Percentiles rank a stretch among this genome's conserved stretches.
Conservation (phyloP, 2,113 vertebrate species). For the Rhipidura dahli region DNA sequence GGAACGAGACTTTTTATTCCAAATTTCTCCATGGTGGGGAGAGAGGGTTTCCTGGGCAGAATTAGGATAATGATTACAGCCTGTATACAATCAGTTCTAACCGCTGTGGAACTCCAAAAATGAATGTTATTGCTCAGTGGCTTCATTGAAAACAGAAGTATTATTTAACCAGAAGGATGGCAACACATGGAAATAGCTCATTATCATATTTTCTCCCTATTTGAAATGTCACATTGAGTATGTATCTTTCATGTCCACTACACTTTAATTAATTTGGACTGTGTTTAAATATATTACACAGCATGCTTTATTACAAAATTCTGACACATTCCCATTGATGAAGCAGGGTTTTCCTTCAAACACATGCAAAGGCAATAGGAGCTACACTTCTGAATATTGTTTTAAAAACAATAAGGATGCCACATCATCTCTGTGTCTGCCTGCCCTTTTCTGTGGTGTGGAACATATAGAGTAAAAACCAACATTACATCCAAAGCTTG, state of each 20-base stretch:
- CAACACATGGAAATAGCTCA: slow-evolving; percentile 59
- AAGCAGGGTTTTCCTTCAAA: background rate
- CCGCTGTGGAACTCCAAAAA: slow-evolving; percentile 58
- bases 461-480: background rate
- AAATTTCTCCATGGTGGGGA: slow-evolving; percentile 56
- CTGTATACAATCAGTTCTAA: slow-evolving; percentile 59
- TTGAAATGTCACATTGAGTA: slow-evolving; percentile 43
- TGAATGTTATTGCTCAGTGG: slow-evolving; percentile 39
- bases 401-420: slow-evolving; percentile 10
- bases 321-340: background rate
- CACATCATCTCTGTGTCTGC: background rate
- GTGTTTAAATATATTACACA: slow-evolving; percentile 17
- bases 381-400: background rate
- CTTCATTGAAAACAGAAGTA: slow-evolving; percentile 60
- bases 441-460: background rate
- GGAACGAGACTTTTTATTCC: slow-evolving; percentile 68
- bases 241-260: slow-evolving; percentile 51
- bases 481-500: background rate
- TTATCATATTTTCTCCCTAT: slow-evolving; percentile 59
- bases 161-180: slow-evolving; percentile 60
- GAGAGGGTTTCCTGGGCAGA: slow-evolving; percentile 62
- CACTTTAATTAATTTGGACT: slow-evolving; percentile 51
- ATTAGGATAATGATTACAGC: slow-evolving; percentile 67
- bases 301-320: slow-evolving; percentile 43
- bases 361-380: background rate